Evolutionary conservation across 2,888 invertebrate genomes (phyloP).

Genomic region (Balanococcus diminutus): DNA sequence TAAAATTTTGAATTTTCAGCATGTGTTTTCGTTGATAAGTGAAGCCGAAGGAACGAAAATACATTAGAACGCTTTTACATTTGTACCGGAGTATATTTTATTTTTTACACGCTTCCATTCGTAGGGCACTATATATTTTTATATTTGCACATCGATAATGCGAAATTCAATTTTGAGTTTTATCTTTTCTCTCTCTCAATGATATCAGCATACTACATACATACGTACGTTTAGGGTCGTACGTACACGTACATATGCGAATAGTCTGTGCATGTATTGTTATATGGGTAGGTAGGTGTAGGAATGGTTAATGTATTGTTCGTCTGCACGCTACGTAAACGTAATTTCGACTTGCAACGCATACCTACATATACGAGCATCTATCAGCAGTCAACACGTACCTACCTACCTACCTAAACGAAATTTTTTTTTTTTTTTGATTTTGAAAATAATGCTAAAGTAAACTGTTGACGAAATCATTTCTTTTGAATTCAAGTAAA

Average conservation of each 20-base stretch:
- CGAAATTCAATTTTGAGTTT: constrained; percentile 14
- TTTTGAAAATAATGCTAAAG: background rate
- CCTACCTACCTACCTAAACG: too few relatives aligned
- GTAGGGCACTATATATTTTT: background rate
- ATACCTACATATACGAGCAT: background rate
- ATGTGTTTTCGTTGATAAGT: background rate
- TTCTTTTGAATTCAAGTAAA: background rate
- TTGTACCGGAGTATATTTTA: background rate
- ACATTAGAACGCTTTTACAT: constrained; percentile 11
- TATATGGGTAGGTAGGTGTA: too few relatives aligned
- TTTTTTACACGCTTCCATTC: background rate
- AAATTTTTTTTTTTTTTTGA: background rate
- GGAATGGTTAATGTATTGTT: background rate
- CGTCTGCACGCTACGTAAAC: background rate
- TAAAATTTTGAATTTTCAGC: background rate
- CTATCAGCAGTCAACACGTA: background rate
- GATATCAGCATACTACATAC: background rate
- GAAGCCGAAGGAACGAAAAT: constrained; percentile 1
- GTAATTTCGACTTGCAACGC: background rate
- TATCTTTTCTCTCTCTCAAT: background rate
- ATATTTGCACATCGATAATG: constrained; percentile 4
- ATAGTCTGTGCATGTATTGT: background rate
- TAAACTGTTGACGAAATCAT: background rate
- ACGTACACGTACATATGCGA: too few relatives aligned
- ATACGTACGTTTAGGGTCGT: background rate